These are phyloP conservation scores for Gallinago jamesoni DNA, from an alignment of 2,113 vertebrate genomes.

Conservation along the genomic window DNA sequence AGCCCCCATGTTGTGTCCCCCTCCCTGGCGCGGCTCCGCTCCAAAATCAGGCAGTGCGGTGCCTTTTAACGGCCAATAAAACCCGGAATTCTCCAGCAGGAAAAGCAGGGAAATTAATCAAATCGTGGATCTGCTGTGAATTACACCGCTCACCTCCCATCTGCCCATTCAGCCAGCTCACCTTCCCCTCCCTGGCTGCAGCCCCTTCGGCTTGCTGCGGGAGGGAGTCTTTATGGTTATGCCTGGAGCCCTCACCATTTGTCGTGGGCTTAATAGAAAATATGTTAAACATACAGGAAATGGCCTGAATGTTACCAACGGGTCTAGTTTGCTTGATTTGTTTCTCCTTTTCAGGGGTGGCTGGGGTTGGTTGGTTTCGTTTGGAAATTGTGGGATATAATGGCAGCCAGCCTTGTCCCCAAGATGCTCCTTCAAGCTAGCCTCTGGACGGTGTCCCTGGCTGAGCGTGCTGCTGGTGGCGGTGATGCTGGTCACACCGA, in stretches of 20 bases:
- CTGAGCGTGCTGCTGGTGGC: background rate
- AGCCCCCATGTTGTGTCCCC: background rate
- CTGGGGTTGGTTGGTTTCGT: background rate
- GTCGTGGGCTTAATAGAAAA: conserved; percentile 62
- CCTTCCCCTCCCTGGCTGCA: conserved; percentile 50
- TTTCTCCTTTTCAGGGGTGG: background rate
- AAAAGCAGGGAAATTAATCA: conserved; percentile 65
- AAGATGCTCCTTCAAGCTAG: background rate
- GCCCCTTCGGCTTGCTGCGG: conserved; percentile 8
- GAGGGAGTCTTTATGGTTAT: conserved; percentile 51
- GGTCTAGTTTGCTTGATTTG: conserved; percentile 40
- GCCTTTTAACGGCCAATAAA: conserved; percentile 54
- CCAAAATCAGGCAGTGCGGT: background rate
- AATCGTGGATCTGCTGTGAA: conserved; percentile 60
- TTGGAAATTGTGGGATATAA: background rate
- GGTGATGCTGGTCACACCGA: background rate
- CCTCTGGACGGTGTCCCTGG: background rate
- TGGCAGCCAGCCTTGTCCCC: background rate
- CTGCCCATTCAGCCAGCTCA: conserved; percentile 26
- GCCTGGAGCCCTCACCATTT: conserved; percentile 57
- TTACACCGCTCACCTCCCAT: background rate
- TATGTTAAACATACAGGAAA: conserved; percentile 66
- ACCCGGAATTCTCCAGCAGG: conserved; percentile 48
- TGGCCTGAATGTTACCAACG: conserved; percentile 48
- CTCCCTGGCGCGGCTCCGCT: accelerated